phyloP scores from a whole-genome alignment of 2,797 vertebrate species.

The Poeciliopsis paucimaculata region DNA sequence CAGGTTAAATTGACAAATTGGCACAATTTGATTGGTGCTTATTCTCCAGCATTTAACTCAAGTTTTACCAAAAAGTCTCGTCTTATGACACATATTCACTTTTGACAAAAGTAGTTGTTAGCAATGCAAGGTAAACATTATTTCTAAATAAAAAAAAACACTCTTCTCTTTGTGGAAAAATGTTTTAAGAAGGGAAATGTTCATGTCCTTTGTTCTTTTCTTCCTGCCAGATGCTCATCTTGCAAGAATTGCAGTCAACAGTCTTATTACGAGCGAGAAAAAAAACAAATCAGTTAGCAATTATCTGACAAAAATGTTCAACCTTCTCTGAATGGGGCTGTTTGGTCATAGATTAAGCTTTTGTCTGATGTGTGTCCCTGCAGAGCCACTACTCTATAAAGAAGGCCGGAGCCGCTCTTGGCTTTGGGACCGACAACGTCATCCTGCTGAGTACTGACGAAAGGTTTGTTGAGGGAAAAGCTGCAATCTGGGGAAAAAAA shows the following conservation, averaged over 20 bases:
- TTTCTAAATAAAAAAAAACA: neutral
- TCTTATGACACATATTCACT: neutral
- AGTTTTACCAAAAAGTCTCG: neutral
- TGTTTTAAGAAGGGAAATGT: neutral
- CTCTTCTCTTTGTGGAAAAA: neutral
- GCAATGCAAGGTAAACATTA: neutral
- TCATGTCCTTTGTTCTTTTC: neutral
- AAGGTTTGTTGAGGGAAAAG: constrained; percentile 77
- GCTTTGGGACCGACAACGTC: constrained; percentile 96
- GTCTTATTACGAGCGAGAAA: neutral
- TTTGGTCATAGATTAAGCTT: neutral
- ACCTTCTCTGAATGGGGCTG: neutral
- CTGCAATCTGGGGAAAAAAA: neutral
- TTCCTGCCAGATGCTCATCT: constrained; percentile 13
- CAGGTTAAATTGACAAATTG: neutral
- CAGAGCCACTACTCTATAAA: constrained; percentile 99
- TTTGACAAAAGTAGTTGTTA: neutral
- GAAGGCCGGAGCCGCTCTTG: constrained; percentile 95
- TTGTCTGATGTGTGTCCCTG: constrained; percentile 26
- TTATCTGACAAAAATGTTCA: neutral
- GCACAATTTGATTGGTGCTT: neutral
- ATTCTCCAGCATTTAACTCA: neutral
- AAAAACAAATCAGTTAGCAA: neutral
- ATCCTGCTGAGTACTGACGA: constrained; percentile 95
- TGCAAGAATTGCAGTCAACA: constrained; percentile 13